Conservation (phyloP, 1,140 invertebrate species). For the Gryllus bimaculatus region DNA sequence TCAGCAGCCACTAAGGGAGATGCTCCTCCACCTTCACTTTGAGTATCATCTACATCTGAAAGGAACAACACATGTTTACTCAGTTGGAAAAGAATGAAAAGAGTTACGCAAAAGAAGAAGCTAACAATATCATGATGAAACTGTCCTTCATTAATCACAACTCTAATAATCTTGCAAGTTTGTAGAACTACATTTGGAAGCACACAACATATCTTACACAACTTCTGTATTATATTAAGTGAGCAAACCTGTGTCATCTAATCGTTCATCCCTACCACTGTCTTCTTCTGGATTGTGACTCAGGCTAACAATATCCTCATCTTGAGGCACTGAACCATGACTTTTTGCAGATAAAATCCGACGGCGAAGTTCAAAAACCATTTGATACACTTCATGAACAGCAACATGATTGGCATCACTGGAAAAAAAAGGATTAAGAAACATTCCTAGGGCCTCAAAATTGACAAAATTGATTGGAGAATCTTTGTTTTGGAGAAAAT, state of each 20-base stretch:
- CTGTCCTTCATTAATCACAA: not conserved
- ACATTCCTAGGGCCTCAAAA: not conserved
- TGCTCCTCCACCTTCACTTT: slow-evolving; percentile 22
- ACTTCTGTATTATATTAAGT: not conserved
- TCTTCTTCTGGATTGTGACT: slow-evolving; percentile 12
- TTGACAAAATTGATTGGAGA: no score
- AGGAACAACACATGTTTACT: not conserved
- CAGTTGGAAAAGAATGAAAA: no score
- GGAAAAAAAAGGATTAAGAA: not conserved
- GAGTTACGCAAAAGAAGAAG: no score
- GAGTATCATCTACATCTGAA: slow-evolving; percentile 20
- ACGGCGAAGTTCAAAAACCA: slow-evolving; percentile 11
- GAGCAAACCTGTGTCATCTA: slow-evolving; percentile 19
- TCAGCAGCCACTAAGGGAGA: not conserved
- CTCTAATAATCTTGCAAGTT: not conserved
- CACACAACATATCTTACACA: not conserved
- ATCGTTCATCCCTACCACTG: slow-evolving; percentile 10
- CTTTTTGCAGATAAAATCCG: not conserved
- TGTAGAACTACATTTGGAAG: not conserved
- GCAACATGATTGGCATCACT: slow-evolving; percentile 3
- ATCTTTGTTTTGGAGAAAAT: no score
- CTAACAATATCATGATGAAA: no score
- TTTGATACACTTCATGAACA: slow-evolving; percentile 7
- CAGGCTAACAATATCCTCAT: slow-evolving; percentile 6
- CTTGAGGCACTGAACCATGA: not conserved